phyloP scores from a whole-genome alignment of 1,140 invertebrate genomes.

The Drosophila subpulchrella region DNA sequence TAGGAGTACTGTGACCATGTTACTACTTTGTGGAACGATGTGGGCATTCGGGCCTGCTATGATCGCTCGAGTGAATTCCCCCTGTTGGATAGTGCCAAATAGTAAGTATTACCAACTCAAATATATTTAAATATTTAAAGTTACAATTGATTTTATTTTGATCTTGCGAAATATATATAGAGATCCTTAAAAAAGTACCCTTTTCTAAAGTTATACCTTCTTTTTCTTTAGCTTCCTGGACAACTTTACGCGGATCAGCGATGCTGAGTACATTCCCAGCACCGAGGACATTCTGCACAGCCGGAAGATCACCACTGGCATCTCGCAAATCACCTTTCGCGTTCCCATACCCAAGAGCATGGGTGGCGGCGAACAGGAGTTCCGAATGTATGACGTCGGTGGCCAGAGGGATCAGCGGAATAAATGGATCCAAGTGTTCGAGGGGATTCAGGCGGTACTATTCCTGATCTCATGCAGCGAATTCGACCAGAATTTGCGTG shows the following conservation, averaged over 20 bases:
- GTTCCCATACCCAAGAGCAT: slow-evolving; percentile 88
- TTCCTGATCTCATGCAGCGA: slow-evolving; percentile 92
- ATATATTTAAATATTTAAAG: not conserved
- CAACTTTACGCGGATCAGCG: slow-evolving; percentile 87
- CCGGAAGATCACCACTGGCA: slow-evolving; percentile 89
- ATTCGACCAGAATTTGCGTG: slow-evolving; percentile 91
- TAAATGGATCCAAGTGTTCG: slow-evolving; percentile 94
- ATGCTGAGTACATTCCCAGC: slow-evolving; percentile 87
- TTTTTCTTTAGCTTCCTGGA: slow-evolving; percentile 87
- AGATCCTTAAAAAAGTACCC: not conserved
- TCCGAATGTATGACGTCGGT: slow-evolving; percentile 92
- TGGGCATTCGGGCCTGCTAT: slow-evolving; percentile 89
- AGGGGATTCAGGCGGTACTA: slow-evolving; percentile 91
- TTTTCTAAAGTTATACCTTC: not conserved
- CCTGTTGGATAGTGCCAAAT: slow-evolving; percentile 92
- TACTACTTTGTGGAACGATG: slow-evolving; percentile 87
- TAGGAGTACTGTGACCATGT: slow-evolving; percentile 90
- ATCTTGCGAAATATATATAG: not conserved
- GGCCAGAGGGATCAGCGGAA: slow-evolving; percentile 93
- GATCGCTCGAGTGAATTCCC: slow-evolving; percentile 91
- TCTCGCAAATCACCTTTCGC: slow-evolving; percentile 90
- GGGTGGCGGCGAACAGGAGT: slow-evolving; percentile 88
- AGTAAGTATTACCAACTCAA: slow-evolving; percentile 85
- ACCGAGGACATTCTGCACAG: slow-evolving; percentile 90
- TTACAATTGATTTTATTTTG: not conserved